Conservation (phyloP, 2,113 vertebrate genomes). For the Vimba vimba region DNA sequence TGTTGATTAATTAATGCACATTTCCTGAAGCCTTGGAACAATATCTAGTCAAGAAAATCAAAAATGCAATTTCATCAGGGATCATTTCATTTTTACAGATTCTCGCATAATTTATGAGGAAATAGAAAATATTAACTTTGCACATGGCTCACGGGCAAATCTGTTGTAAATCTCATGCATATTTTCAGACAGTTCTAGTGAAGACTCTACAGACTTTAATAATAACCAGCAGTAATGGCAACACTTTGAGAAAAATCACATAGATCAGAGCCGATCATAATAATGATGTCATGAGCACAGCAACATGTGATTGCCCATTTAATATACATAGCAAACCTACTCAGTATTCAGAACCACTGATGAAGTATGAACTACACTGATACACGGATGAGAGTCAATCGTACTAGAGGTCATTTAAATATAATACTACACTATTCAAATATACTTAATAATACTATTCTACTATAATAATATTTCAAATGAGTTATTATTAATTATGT, state of each 20-base stretch:
- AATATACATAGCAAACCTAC: neutral
- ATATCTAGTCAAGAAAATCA: constrained; percentile 32
- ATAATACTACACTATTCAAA: too few species aligned
- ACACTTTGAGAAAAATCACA: constrained; percentile 2
- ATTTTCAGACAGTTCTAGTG: neutral
- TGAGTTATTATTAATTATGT: too few species aligned
- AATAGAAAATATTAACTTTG: constrained; percentile 50
- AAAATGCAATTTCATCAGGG: constrained; percentile 36
- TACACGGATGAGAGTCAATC: neutral
- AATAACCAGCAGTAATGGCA: neutral
- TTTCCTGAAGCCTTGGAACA: constrained; percentile 41
- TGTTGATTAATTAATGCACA: constrained; percentile 37
- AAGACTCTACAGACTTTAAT: neutral
- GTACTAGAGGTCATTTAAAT: too few species aligned
- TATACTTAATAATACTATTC: too few species aligned
- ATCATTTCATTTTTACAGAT: constrained; percentile 40
- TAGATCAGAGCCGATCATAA: neutral
- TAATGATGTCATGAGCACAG: neutral
- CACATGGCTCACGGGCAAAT: constrained; percentile 34
- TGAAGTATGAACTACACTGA: neutral
- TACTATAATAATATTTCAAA: too few species aligned
- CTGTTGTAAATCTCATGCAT: constrained; percentile 33
- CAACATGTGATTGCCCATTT: neutral
- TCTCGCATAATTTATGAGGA: constrained; percentile 55
- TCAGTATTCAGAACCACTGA: neutral